Evolutionary conservation across 2,113 vertebrate species (phyloP).

Genomic region (Platichthys flesus): DNA sequence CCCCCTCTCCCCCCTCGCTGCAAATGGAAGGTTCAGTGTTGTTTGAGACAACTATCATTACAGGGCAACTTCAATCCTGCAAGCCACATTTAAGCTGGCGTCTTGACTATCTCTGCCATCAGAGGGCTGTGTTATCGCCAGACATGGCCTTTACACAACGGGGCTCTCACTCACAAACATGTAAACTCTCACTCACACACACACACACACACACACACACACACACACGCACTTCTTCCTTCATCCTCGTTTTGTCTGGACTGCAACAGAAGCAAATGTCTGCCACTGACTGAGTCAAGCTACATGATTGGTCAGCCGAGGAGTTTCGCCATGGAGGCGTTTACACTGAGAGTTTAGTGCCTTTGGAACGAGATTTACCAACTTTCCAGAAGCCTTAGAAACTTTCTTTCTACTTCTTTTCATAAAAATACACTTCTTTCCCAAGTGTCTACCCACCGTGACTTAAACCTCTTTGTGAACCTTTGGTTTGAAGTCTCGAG

Average conservation of each 20-base stretch:
- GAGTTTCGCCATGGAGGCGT: not conserved
- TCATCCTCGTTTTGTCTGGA: constrained; percentile 9
- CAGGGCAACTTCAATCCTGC: constrained; percentile 74
- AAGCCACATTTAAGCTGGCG: constrained; percentile 80
- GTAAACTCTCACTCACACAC: constrained; percentile 18
- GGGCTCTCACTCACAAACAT: constrained; percentile 48
- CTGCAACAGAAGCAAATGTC: not conserved
- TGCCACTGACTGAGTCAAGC: not conserved
- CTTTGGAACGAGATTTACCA: not conserved
- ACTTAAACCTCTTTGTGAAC: not conserved
- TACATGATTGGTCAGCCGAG: not conserved
- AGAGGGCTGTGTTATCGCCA: constrained; percentile 76
- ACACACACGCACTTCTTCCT: constrained; percentile 13
- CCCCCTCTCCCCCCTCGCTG: constrained; percentile 30
- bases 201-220: constrained; percentile 12
- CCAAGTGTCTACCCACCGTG: too few species aligned
- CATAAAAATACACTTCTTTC: too few species aligned
- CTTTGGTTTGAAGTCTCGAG: not conserved
- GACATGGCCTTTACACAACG: constrained; percentile 66
- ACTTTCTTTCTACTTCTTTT: not conserved
- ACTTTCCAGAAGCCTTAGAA: not conserved
- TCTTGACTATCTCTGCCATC: constrained; percentile 81
- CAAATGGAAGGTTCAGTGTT: constrained; percentile 61
- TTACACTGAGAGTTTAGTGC: not conserved
- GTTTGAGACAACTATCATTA: constrained; percentile 83